Conservation (phyloP, 2,888 invertebrate genomes). For the Callosobruchus maculatus region DNA sequence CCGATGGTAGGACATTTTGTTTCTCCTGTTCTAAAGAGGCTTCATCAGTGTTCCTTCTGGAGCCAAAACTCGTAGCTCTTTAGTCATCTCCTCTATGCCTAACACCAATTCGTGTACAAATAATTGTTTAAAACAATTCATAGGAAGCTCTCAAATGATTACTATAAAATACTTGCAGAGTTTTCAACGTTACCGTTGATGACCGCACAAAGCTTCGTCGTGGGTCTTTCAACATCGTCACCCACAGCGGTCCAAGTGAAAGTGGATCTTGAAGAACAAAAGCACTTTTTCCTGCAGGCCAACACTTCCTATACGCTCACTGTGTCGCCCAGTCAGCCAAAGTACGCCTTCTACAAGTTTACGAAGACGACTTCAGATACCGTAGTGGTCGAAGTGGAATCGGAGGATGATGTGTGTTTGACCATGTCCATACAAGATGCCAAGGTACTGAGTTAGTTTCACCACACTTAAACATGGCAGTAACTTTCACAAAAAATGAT, state of each 20-base stretch:
- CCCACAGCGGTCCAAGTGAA: slow-evolving; percentile 55
- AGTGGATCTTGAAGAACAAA: slow-evolving; percentile 58
- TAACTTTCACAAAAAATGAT: no score
- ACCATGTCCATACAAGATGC: slow-evolving; percentile 76
- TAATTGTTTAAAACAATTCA: no score
- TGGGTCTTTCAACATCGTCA: slow-evolving; percentile 56
- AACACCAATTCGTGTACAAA: no score
- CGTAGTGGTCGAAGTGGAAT: slow-evolving; percentile 63
- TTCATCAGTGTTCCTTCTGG: no score
- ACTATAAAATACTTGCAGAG: not conserved
- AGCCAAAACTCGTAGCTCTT: no score
- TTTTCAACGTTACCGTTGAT: not conserved
- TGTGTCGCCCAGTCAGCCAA: slow-evolving; percentile 54
- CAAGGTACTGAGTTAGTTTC: slow-evolving; percentile 53
- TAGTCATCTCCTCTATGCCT: no score
- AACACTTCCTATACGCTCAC: slow-evolving; percentile 48
- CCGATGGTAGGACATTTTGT: no score
- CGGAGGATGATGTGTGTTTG: slow-evolving; percentile 67
- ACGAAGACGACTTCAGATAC: slow-evolving; percentile 34
- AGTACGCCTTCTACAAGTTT: slow-evolving; percentile 61
- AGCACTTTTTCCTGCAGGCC: slow-evolving; percentile 57
- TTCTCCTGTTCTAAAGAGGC: no score
- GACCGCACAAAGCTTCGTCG: slow-evolving; percentile 33
- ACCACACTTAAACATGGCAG: no score
- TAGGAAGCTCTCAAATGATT: no score